These are phyloP conservation scores for Plemyria rubiginata DNA, from an alignment of 2,888 invertebrate species.

Conservation along the genomic window DNA sequence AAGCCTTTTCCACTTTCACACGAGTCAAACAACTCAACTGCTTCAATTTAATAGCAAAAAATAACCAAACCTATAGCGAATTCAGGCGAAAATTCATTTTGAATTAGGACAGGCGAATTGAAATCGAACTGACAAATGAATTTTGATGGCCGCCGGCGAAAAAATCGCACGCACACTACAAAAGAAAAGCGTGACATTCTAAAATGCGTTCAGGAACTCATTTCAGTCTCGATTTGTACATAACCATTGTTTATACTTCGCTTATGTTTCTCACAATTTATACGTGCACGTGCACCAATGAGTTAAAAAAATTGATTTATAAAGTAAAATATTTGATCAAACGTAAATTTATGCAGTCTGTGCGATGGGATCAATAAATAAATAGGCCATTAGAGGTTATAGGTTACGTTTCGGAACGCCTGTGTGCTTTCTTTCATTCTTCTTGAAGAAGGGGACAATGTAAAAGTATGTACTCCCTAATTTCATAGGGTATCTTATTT, in stretches of 20 bases:
- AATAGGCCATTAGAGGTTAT: too few species aligned
- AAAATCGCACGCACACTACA: neutral
- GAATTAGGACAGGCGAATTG: neutral
- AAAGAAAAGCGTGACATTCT: neutral
- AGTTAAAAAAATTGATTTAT: too few species aligned
- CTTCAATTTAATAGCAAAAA: neutral
- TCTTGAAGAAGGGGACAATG: too few species aligned
- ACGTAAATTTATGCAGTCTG: too few species aligned
- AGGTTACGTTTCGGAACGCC: too few species aligned
- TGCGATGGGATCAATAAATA: too few species aligned
- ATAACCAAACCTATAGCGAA: conserved; percentile 7
- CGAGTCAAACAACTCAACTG: neutral
- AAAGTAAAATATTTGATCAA: too few species aligned
- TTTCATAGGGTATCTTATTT: too few species aligned
- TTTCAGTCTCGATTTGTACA: neutral
- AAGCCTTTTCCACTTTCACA: conserved; percentile 24
- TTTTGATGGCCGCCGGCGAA: conserved; percentile 16
- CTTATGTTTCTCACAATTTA: too few species aligned
- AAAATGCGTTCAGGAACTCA: neutral
- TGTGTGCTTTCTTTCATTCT: too few species aligned
- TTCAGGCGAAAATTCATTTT: conserved; percentile 9
- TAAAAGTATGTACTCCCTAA: too few species aligned
- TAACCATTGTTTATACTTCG: neutral
- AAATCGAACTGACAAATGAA: neutral
- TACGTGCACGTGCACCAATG: too few species aligned